Percentiles rank a stretch among this genome's conserved stretches.
phyloP scores from a whole-genome alignment of 2,113 vertebrate species.

The Crocuta crocuta region DNA sequence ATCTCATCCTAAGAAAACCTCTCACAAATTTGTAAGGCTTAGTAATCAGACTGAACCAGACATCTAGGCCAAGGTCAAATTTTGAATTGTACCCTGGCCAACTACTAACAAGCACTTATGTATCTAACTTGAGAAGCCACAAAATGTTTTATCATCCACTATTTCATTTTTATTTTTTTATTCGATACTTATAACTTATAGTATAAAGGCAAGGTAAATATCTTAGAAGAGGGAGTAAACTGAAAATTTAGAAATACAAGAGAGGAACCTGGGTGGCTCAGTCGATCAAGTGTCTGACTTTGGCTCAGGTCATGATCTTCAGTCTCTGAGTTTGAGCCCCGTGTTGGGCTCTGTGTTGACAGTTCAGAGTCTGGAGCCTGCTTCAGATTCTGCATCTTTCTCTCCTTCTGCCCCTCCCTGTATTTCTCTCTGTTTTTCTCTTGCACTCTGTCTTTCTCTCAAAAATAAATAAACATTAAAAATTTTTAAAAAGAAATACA shows the following conservation, averaged over 20 bases:
- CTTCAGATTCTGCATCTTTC: no score
- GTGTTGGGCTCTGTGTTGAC: no score
- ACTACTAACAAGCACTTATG: not conserved
- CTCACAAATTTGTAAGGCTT: not conserved
- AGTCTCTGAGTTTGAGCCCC: no score
- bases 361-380: no score
- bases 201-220: not conserved
- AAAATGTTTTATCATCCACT: not conserved
- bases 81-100: not conserved
- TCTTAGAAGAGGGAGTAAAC: not conserved
- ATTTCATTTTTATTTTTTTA: constrained; percentile 8
- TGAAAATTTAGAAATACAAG: not conserved
- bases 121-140: not conserved
- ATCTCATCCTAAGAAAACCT: not conserved
- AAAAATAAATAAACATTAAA: no score
- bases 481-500: not conserved
- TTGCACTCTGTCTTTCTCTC: no score
- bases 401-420: no score
- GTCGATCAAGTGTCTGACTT: no score
- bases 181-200: not conserved
- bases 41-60: not conserved
- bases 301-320: no score
- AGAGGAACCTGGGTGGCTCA: no score
- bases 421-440: no score
- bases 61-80: not conserved